Evolutionary conservation across 2,113 vertebrate species (phyloP), one percentile per base, ranked within the genome.

Genomic region (Lota lota): DNA sequence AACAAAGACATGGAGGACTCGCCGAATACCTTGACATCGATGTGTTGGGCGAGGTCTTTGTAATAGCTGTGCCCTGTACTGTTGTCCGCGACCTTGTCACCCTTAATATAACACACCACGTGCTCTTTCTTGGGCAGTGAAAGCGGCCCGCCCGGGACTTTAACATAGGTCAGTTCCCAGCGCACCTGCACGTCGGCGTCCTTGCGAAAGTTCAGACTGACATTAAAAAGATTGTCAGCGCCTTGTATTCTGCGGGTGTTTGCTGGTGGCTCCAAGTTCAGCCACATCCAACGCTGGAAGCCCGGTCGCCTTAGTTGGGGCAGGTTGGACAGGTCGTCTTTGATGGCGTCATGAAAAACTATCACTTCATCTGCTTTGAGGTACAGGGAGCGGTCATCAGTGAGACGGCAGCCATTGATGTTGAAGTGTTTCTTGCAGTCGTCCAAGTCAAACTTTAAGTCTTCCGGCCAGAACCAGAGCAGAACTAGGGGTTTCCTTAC

Each of bases 231-330:
- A 74, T 94, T 90, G 63, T 94, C 91, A 20, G 93, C 91, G 22
- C 90, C 93, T 75, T 85, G 88, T 73, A 94, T 93, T 61, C 90
- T 90, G 7, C 89, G 85, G 5, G 92, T 92, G 22, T 93, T 91
- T 47, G 91, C 91, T 53, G 93, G 94, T 57, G 93, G 95, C 82
- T 96, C 92, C 79, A 94, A 79, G 82, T 96, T 93, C 94, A 94
- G 95, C 93, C 93, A 94, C 77, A 94, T 93, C 93, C 93, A 96
- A 81, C 94, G 95, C 88, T 94, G 92, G 87, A 94, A 94, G 4
- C 87, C 85, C 22, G 93, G 93, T 60, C 90, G 85, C 14, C 85
- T 86, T 73, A 90, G 89, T 73, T 87, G 83, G 82, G 94, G 93
- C 85, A 95, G 91, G 76, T 96, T 95, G 62, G 92, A 91, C 59